Base-by-base conservation (phyloP, 2,888 invertebrate genomes). In the Zootermopsis nevadensis region DNA sequence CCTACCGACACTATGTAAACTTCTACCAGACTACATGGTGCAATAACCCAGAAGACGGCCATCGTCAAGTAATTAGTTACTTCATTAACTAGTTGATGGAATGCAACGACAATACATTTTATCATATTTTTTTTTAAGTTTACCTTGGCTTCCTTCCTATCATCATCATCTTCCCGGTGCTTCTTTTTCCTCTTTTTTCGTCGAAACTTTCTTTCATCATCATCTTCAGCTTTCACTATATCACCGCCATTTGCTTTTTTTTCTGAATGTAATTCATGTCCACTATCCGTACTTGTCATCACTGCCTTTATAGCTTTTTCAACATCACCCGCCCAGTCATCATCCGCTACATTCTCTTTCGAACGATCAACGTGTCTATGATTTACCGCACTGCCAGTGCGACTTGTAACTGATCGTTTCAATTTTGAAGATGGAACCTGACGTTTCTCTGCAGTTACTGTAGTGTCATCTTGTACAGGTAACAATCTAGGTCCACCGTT, bases 271-370 rank as follows among this genome's bases (percentile, higher is more conserved):
- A 79, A 77, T 19, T 82, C 89, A 88, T 96, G 90, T 15, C 93
- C 95, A 84, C 93, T 94, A 83, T 94, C 93, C 85, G 96, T 93
- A 24, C 35, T 79, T 12, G 76, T 89, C 88, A 96, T 90, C 15
- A 93, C 95, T 84, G 93, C 94, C 83, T 94, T 93, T 85, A 96
- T 93, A 22, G 95, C 94, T 88, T 95, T 95, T 89, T 96, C 95
- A 86, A 96, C 93, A 87, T 93, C 94, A 80, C 94, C 93, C 30
- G 95, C 95, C 91, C 95, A 95, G 90, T 96, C 96, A 88, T 96
- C 96, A 88, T 89, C 87, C 85, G n/a, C n/a, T 22, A n/a, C n/a
- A 42, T 10, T 74, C 33, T 74, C 74, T 35, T 74, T 74, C n/a
- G 10, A 22, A 35, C 74, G 1, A 22, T 74, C 74, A n/a, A 38